Evolutionary conservation across 1,140 invertebrate genomes (phyloP), one percentile per base, ranked within the genome.

Genomic region (Probaryconus sp.): DNA sequence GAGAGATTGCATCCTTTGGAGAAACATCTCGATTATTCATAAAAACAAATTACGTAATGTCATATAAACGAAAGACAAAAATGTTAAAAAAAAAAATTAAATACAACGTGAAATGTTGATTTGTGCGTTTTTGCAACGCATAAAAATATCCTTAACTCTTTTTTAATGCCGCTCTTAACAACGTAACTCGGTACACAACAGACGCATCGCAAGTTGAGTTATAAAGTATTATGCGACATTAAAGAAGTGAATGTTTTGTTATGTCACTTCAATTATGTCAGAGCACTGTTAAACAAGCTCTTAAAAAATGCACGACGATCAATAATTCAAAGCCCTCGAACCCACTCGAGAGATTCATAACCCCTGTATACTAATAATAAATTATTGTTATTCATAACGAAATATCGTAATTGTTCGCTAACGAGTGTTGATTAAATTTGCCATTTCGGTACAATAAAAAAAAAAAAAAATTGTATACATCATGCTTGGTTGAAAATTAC

Each of bases 361-460:
- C 20, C 17, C 4, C 28, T n/a, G n/a, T n/a, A n/a, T n/a, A n/a
- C n/a, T n/a, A n/a, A n/a, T n/a, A n/a, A n/a, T 48, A 24, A 68
- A 42, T 58, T 53, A 60, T 45, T 61, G 55, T 61, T 51, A 53
- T 53, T 53, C 21, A 17, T 38, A 51, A 30, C 31, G 21, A 45
- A 61, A 61, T 60, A 53, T 3, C 17, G 47, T 53, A 53, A 61
- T 53, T 61, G 47, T 1, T 61, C 10, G 48, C 21, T 11, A 60
- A 35, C 16, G 30, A 30, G 7, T 24, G 45, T 24, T 70, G 21
- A 70, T 70, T 47, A 35, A 58, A 37, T 68, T 68, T 51, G 21
- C 21, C 11, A 55, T 30, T 65, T 55, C 3, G 43, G 11, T 5
- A 33, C 47, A 43, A 70, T 61, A 30, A 51, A 69, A 69, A 63